These are phyloP conservation scores for Eupithecia dodoneata DNA, from an alignment of 2,888 invertebrate genomes.

Conservation along the genomic window DNA sequence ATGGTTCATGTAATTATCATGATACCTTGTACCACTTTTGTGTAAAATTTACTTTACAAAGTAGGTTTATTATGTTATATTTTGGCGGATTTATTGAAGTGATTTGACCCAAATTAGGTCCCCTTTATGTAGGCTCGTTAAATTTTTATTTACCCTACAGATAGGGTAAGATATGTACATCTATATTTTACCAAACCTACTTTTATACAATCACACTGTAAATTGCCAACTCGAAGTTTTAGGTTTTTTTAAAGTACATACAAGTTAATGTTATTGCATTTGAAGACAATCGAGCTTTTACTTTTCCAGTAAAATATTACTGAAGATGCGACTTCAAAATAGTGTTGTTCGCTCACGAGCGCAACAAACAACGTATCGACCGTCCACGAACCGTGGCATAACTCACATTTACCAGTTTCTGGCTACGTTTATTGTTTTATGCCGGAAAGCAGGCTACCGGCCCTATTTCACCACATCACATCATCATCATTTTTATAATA, in stretches of 20 bases:
- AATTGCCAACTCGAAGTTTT: neutral
- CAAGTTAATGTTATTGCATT: neutral
- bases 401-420: slow-evolving; percentile 45
- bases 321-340: slow-evolving; percentile 25
- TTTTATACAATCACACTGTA: too few species aligned
- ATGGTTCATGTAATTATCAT: neutral
- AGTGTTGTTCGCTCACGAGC: slow-evolving; percentile 30
- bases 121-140: too few species aligned
- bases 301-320: slow-evolving; percentile 5
- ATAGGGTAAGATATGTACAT: too few species aligned
- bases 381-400: slow-evolving; percentile 26
- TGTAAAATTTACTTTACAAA: neutral
- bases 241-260: too few species aligned
- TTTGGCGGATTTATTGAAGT: too few species aligned
- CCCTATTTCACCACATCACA: neutral
- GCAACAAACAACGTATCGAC: slow-evolving; percentile 29
- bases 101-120: too few species aligned
- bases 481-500: too few species aligned
- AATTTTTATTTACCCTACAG: too few species aligned
- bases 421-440: slow-evolving; percentile 38
- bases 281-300: neutral
- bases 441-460: slow-evolving; percentile 9
- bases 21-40: neutral
- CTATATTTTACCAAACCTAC: too few species aligned
- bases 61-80: neutral